phyloP scores from a whole-genome alignment of 2,888 invertebrate species.

The Hypomecis atomaria region DNA sequence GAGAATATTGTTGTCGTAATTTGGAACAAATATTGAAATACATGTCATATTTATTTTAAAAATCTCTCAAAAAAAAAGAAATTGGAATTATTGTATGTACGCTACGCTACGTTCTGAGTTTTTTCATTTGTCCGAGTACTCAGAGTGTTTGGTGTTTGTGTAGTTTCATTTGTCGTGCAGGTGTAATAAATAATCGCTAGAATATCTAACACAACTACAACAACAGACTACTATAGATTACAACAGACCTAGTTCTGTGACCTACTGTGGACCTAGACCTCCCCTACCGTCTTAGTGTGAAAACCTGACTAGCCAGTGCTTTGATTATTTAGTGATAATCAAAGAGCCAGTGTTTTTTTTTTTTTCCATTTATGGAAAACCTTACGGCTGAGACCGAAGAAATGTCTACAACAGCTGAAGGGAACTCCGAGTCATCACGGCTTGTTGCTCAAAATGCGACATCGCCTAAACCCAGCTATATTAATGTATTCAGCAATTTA shows the following conservation, averaged over 20 bases:
- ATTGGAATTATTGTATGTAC: too few relatives aligned
- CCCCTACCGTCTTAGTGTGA: neutral
- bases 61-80: too few relatives aligned
- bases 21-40: too few relatives aligned
- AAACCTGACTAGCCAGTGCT: neutral
- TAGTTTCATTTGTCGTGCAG: too few relatives aligned
- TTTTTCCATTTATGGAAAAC: conserved; percentile 48
- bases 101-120: too few relatives aligned
- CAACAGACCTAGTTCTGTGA: neutral
- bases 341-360: neutral
- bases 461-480: conserved; percentile 64
- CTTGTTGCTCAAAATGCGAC: conserved; percentile 60
- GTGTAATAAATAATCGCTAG: too few relatives aligned
- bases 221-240: too few relatives aligned
- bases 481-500: conserved; percentile 70
- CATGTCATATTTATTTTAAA: too few relatives aligned
- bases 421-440: conserved; percentile 69
- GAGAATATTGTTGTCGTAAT: too few relatives aligned
- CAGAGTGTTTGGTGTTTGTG: too few relatives aligned
- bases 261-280: neutral
- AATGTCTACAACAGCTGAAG: conserved; percentile 61
- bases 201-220: too few relatives aligned
- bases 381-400: conserved; percentile 47
- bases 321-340: neutral
- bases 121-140: too few relatives aligned